A percentile compares a stretch with the other conserved stretches of the same genome.
These are phyloP conservation scores for Halcyon badia DNA, from an alignment of 2,797 vertebrate species.

Conservation along the genomic window DNA sequence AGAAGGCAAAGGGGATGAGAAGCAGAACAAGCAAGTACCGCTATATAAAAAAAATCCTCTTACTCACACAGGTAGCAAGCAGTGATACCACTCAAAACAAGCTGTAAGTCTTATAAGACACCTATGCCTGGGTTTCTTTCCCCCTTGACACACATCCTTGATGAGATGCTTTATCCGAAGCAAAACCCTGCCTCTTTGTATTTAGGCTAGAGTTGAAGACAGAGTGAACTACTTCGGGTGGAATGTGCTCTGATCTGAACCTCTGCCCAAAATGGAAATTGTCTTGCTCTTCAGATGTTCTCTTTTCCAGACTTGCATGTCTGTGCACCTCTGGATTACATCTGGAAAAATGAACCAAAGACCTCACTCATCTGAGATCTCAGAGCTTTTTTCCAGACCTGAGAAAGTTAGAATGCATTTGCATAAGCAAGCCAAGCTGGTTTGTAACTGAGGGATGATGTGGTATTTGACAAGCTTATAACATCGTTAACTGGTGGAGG, in stretches of 20 bases:
- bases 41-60: background rate
- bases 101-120: fast-evolving
- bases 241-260: background rate
- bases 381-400: background rate
- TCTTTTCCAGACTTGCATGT: background rate
- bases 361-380: background rate
- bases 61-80: background rate
- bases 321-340: background rate
- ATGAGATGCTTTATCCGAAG: background rate
- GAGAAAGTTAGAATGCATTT: background rate
- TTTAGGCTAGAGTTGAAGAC: background rate
- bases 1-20: background rate
- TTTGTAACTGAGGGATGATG: background rate
- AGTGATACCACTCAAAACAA: fast-evolving
- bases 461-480: background rate
- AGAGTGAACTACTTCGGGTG: background rate
- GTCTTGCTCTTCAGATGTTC: background rate
- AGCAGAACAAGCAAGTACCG: background rate
- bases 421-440: background rate
- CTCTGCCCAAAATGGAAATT: background rate
- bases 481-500: background rate
- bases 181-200: background rate
- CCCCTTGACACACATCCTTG: fast-evolving
- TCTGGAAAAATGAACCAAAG: background rate
- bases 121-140: fast-evolving